A percentile compares a stretch with the other conserved stretches of the same genome.
phyloP scores from a whole-genome alignment of 2,797 vertebrate species.

The Onychomys torridus region DNA sequence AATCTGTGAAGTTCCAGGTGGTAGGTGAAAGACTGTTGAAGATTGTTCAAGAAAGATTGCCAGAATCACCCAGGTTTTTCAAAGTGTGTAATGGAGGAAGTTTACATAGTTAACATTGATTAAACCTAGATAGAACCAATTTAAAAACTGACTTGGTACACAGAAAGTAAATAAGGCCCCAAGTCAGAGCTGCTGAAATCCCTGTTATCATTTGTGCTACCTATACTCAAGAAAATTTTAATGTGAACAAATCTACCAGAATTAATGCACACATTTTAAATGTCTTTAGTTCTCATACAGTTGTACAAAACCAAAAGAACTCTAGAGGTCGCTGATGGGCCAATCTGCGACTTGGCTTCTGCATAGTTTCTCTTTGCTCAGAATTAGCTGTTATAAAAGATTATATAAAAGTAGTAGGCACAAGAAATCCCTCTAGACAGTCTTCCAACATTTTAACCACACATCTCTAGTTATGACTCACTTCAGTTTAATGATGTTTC shows the following conservation, averaged over 20 bases:
- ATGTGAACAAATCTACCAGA: not conserved
- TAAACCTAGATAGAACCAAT: not conserved
- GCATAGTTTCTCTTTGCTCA: conserved; percentile 24
- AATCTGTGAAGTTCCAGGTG: not conserved
- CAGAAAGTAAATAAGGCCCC: not conserved
- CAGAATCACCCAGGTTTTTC: not conserved
- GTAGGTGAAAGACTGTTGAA: not conserved
- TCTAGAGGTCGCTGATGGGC: conserved; percentile 59
- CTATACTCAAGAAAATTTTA: not conserved
- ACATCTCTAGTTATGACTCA: not conserved
- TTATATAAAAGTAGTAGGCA: not conserved
- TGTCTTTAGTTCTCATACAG: conserved; percentile 26
- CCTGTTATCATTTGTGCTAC: not conserved
- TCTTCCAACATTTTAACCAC: conserved; percentile 36
- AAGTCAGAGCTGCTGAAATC: not conserved
- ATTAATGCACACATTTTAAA: not conserved
- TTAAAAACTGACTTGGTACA: not conserved
- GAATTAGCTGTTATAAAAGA: conserved; percentile 13
- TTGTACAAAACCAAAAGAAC: conserved; percentile 37
- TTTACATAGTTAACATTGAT: not conserved
- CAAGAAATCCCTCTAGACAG: not conserved
- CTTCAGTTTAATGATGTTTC: conserved; percentile 9
- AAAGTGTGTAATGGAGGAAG: not conserved
- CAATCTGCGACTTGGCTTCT: conserved; percentile 24
- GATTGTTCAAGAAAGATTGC: not conserved